Evolutionary conservation across 2,113 vertebrate genomes (phyloP).

Genomic region (Marmota monax): DNA sequence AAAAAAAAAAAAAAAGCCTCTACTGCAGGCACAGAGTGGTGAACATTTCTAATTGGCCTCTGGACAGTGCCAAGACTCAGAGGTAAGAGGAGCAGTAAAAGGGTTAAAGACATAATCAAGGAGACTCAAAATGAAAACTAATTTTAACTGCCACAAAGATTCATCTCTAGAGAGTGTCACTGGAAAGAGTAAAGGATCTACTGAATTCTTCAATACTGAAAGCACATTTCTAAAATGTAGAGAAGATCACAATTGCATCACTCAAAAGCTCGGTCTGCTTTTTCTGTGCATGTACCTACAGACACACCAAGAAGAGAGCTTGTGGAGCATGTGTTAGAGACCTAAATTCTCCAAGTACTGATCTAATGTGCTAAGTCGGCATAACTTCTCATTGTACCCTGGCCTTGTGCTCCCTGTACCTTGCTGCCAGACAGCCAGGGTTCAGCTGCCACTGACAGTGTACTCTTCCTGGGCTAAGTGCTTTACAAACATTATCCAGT

Average conservation of each 20-base stretch:
- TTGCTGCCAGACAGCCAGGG: not conserved
- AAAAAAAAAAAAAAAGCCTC: slow-evolving; percentile 25
- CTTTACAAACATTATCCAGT: slow-evolving; percentile 43
- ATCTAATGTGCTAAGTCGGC: slow-evolving; percentile 6
- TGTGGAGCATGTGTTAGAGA: not conserved
- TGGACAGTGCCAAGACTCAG: slow-evolving; percentile 46
- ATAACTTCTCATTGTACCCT: not conserved
- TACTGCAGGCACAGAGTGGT: not conserved
- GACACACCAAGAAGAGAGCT: not conserved
- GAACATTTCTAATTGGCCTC: slow-evolving; percentile 59
- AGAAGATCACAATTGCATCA: slow-evolving; percentile 26
- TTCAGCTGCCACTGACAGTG: not conserved
- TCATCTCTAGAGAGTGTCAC: not conserved
- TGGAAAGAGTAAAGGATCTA: slow-evolving; percentile 46
- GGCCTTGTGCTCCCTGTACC: not conserved
- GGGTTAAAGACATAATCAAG: slow-evolving; percentile 52
- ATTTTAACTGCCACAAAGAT: slow-evolving; percentile 57
- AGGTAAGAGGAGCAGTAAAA: slow-evolving; percentile 12
- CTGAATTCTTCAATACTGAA: slow-evolving; percentile 41
- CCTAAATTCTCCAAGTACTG: not conserved
- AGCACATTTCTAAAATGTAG: slow-evolving; percentile 46
- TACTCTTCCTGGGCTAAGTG: slow-evolving; percentile 31
- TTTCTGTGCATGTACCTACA: not conserved
- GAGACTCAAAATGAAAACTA: slow-evolving; percentile 60
- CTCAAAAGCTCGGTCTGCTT: not conserved